Conservation (phyloP, 2,888 invertebrate genomes). For the Amphiduros pacificus region DNA sequence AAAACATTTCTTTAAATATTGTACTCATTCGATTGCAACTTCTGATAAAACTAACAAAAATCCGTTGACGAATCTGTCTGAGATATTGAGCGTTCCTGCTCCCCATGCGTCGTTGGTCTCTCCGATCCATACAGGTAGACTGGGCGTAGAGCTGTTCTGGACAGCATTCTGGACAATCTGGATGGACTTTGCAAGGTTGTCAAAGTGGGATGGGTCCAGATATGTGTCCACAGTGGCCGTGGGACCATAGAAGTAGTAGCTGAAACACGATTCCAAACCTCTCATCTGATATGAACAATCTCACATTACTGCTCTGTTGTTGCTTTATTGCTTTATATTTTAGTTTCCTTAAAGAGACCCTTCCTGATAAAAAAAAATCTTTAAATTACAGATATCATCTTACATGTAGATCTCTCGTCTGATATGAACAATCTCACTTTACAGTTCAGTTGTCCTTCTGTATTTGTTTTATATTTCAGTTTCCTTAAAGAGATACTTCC, state of each 20-base stretch:
- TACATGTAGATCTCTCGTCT: no score
- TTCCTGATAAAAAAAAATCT: no score
- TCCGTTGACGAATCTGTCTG: conserved; percentile 69
- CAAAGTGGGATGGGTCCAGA: conserved; percentile 67
- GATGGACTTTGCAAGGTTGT: conserved; percentile 63
- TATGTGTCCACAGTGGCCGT: conserved; percentile 20
- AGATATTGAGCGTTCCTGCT: conserved; percentile 72
- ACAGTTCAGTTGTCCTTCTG: no score
- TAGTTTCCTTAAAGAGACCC: no score
- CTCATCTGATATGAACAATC: no score
- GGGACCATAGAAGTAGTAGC: conserved; percentile 67
- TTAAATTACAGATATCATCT: no score
- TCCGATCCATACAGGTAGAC: conserved; percentile 63
- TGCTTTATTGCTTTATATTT: no score
- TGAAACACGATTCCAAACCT: no score
- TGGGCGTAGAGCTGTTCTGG: conserved; percentile 39
- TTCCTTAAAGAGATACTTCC: no score
- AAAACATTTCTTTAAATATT: neutral
- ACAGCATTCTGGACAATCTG: neutral
- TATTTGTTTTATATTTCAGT: no score
- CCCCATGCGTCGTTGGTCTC: conserved; percentile 77
- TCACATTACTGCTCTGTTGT: no score
- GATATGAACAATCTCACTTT: no score
- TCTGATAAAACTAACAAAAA: conserved; percentile 68
- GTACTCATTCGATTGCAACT: neutral